Evolutionary conservation across 1,140 invertebrate genomes (phyloP), one percentile per base, ranked within the genome.

Genomic region (Chymomyza costata): DNA sequence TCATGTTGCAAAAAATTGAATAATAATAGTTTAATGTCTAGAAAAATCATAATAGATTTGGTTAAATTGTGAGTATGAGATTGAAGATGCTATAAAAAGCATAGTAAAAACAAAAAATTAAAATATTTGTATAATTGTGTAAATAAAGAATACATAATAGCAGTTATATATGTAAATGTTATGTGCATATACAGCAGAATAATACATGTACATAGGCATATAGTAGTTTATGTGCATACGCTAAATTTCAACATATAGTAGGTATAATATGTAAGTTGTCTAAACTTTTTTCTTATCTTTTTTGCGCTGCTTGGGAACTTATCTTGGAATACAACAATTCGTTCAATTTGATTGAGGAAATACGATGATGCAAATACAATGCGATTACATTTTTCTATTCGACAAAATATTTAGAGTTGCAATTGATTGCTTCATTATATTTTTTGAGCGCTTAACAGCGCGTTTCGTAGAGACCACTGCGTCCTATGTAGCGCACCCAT

Each of bases 401-500:
- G 73, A 73, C 46, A 54, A 31, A 16, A 55, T 48, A 52, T 46
- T 19, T 52, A 43, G 37, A 50, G 45, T 60, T 31, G 50, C 44
- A 41, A 43, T 63, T 50, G 55, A 51, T 47, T 65, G 56, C 50
- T 65, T 65, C 34, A 30, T n/a, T 15, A 25, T 19, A 37, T 54
- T 32, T 15, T 16, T 30, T n/a, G 15, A 15, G 21, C 31, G 18
- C 34, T 67, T 92, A 99, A 89, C 98, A 99, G 88, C 98, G 89
- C 15, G 98, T 99, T 89, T 99, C 98, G 85, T 99, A 99, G 5
- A 99, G 90, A 43, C 98, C 98, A 87, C 96, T 99, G 66, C 97
- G 92, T 10, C 98, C 98, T 83, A 99, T 99, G 87, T 99, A 99
- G 34, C 98, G 91, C 15, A 99, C 98, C 98, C 98, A 99, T 93